Evolutionary conservation across 2,888 invertebrate genomes (phyloP).

Genomic region (Drosophila nr. fundita): DNA sequence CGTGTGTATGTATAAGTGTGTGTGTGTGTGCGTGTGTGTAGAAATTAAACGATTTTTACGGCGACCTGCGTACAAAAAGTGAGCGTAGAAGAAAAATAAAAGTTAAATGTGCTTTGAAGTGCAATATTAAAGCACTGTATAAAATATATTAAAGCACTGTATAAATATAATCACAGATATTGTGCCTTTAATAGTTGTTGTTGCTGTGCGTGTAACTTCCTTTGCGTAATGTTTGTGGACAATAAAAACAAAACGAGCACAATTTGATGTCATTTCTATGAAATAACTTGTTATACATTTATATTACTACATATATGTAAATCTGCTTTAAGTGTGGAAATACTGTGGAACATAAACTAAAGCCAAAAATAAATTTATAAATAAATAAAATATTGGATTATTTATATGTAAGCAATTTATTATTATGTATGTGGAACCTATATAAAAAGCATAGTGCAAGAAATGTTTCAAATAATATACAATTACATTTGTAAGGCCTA

Average conservation of each 20-base stretch:
- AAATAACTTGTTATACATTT: constrained; percentile 5
- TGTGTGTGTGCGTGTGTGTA: constrained; percentile 3
- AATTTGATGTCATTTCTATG: constrained; percentile 14
- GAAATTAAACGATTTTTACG: constrained; percentile 47
- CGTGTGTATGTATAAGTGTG: constrained; percentile 1
- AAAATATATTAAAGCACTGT: constrained; percentile 10
- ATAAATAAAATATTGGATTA: background rate
- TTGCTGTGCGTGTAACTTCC: constrained; percentile 15
- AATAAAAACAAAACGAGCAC: constrained; percentile 22
- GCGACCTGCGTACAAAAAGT: constrained; percentile 28
- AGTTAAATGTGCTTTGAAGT: constrained; percentile 25
- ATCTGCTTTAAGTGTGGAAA: background rate
- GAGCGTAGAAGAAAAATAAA: constrained; percentile 22
- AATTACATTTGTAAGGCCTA: no score
- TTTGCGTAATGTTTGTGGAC: constrained; percentile 37
- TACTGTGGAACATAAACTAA: background rate
- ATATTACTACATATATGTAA: background rate
- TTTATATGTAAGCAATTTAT: background rate
- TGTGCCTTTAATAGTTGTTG: constrained; percentile 50
- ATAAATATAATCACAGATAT: constrained; percentile 20
- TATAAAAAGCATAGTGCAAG: background rate
- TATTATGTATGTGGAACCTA: background rate
- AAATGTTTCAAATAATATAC: background rate
- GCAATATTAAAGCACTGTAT: constrained; percentile 12
- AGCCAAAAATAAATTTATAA: background rate